Evolutionary conservation across 1,140 invertebrate genomes (phyloP).

Genomic region (Tetramorium simillimum): DNA sequence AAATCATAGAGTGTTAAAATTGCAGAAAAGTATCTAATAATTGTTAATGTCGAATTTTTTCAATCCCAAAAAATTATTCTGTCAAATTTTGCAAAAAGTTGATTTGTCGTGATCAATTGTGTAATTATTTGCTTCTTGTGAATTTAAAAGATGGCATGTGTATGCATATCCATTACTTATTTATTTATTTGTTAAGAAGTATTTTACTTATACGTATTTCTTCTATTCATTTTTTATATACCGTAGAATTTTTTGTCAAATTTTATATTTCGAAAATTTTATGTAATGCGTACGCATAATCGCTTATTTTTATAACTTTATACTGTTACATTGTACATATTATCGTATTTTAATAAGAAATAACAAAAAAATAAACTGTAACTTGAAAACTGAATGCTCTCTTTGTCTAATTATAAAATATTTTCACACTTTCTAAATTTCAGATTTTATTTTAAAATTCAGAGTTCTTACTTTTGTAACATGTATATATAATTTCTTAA

Average conservation of each 20-base stretch:
- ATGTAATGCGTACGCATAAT: background rate
- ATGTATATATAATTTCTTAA: background rate
- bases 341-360: background rate
- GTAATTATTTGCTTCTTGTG: background rate
- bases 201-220: background rate
- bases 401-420: background rate
- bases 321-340: background rate
- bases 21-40: background rate
- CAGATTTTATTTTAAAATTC: background rate
- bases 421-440: background rate
- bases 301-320: background rate
- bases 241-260: background rate
- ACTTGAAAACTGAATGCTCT: background rate
- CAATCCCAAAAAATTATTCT: background rate
- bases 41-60: background rate
- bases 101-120: no score
- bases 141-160: background rate
- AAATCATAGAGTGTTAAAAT: background rate
- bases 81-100: background rate
- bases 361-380: background rate
- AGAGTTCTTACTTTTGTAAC: background rate
- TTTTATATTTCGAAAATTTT: background rate
- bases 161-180: background rate
- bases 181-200: slow-evolving; percentile 11
- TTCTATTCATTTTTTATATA: background rate